A percentile compares a stretch with the other conserved stretches of the same genome.
These are phyloP conservation scores for Loriculus beryllinus DNA, from an alignment of 2,797 vertebrate species.

Conservation along the genomic window DNA sequence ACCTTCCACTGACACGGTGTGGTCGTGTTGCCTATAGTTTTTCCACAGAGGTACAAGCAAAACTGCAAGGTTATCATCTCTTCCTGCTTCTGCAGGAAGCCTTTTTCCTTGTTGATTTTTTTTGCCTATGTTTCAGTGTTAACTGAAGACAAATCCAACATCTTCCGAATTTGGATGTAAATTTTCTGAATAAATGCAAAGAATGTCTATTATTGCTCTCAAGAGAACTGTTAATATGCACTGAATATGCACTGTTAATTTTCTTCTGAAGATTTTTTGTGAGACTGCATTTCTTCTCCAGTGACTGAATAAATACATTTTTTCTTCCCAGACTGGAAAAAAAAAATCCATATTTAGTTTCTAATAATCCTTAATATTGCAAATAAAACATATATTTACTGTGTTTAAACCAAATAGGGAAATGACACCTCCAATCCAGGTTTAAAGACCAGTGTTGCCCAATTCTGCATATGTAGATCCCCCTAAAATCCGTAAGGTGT, in stretches of 20 bases:
- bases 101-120: constrained; percentile 17
- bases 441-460: neutral
- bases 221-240: constrained; percentile 21
- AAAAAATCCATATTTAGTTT: neutral
- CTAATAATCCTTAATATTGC: neutral
- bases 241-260: neutral
- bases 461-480: neutral
- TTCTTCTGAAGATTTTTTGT: constrained; percentile 13
- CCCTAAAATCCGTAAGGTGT: neutral
- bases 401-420: neutral
- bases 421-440: neutral
- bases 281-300: neutral
- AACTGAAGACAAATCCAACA: constrained; percentile 25
- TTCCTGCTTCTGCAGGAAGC: neutral
- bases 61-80: neutral
- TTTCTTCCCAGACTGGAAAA: neutral
- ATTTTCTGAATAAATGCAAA: constrained; percentile 58
- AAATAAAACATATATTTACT: neutral
- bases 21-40: neutral
- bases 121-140: constrained; percentile 22
- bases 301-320: neutral
- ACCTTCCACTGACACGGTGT: accelerated
- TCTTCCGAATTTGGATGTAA: constrained; percentile 31
- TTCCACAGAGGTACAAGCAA: neutral
- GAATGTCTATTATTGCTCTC: constrained; percentile 33